A percentile compares a stretch with the other conserved stretches of the same genome.
Conservation (phyloP, 64 coral and sea anemone genomes). For the Montipora capricornis region DNA sequence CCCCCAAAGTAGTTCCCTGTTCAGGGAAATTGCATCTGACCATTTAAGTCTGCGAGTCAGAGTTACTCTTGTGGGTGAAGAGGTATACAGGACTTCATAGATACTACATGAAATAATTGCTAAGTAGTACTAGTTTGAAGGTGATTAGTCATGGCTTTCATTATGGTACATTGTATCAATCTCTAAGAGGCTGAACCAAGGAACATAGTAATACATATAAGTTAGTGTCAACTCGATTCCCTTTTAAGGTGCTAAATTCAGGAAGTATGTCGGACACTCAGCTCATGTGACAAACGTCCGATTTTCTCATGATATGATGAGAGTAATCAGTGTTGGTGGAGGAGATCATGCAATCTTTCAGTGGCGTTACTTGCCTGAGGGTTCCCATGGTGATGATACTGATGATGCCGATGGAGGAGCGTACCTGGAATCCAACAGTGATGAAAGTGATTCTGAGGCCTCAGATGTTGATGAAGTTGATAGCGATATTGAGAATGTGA, state of each 20-base stretch:
- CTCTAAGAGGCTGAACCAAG: no score
- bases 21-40: no score
- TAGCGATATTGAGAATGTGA: slow-evolving; percentile 98
- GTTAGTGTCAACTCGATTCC: neutral
- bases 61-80: no score
- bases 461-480: slow-evolving; percentile 96
- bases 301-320: slow-evolving; percentile 86
- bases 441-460: slow-evolving; percentile 93
- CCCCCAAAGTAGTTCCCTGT: no score
- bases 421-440: slow-evolving; percentile 91
- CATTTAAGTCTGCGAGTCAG: no score
- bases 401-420: slow-evolving; percentile 78
- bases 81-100: no score
- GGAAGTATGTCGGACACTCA: slow-evolving; percentile 89
- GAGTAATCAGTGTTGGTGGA: slow-evolving; percentile 95
- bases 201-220: neutral
- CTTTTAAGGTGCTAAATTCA: slow-evolving; percentile 69
- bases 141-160: no score
- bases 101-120: no score
- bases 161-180: no score
- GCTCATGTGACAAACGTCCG: slow-evolving; percentile 98
- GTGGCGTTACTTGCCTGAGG: slow-evolving; percentile 96
- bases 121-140: no score
- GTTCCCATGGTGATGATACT: slow-evolving; percentile 63
- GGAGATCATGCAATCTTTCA: slow-evolving; percentile 98